Evolutionary conservation across 2,797 vertebrate species (phyloP), one percentile per base, ranked within the genome.

Genomic region (Paramormyrops hopkinsi): DNA sequence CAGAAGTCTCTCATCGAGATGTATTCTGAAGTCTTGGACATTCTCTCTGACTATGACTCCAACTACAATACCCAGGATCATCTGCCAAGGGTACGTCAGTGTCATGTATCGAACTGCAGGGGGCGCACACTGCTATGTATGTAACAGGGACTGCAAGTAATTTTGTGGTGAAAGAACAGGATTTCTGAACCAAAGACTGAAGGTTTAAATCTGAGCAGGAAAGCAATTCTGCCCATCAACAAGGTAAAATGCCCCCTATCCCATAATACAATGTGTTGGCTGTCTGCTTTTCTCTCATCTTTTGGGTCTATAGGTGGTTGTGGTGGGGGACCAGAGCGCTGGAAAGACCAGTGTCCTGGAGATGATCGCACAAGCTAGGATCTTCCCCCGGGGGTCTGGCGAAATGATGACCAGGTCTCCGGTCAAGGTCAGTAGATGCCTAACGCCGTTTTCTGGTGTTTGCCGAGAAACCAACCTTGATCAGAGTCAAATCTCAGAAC

Each of bases 321-420:
- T 99, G 44, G 99, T 99, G 90, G 99, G 99, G 69, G 99, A 99
- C 94, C 99, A 99, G 94, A 99, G 99, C 89, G 96, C 99, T 87
- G 98, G 99, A 17, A 99, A 99, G 94, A 99, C 99, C n/a, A 99
- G 99, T 0, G 99, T 99, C 85, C 93, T 99, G 87, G 99, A 99
- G 94, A 99, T 99, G 99, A 99, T 99, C 0, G 99, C 99, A 22
- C 98, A 99, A 92, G 98, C 99, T 44, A 96, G 98, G 90, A 99
- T 99, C 92, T 99, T 99, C 91, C 98, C 98, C 73, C 96, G 98
- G 53, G 99, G 99, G 1, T 99, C 99, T 62, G 98, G 99, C 89
- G 99, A 99, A 92, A 99, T 99, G 99, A 99, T 99, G 99, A 99
- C 99, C 0, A 97, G 99, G 41, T 98, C 99, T 87, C 99, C 99